Base-by-base conservation (phyloP, 2,888 invertebrate genomes). In the Pharmacophagus antenor region DNA sequence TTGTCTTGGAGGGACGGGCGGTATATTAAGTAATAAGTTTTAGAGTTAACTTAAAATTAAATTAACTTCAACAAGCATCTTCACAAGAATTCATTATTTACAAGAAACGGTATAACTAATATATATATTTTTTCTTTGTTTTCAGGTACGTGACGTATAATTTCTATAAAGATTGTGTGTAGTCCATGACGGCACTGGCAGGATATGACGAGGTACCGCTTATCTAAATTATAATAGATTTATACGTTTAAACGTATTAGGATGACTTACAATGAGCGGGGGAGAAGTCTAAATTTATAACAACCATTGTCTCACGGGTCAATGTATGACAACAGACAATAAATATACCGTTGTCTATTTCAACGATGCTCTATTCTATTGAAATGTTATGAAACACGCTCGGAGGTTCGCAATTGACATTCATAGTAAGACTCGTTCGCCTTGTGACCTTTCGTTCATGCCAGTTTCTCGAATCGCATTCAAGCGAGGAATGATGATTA, bases 311-410 rank as follows among this genome's bases (percentile, higher is more conserved):
- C 41, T 59, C 27, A 20, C 52, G 37, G 47, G 52, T 58, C 52
- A 49, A 59, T 54, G 59, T 59, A 59, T 49, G 42, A 49, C 53
- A 59, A 54, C 53, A 58, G 44, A 22, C 49, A 42, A 59, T 59
- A 59, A 59, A 54, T 59, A 54, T 22, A 49, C 41, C 44, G 59
- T 59, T 54, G 54, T 54, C 59, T 54, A 59, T 54, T 59, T 41
- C 53, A 54, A 54, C 53, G 48, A 50, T 59, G 53, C 48, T 49
- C 53, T 49, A 17, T 53, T 59, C 59, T 59, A 54, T 54, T 49
- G 53, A 54, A 59, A 54, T 59, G 54, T 59, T 59, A 59, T 59
- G 59, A 59, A 54, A 59, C 54, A 59, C 20, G 46, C 31, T 25
- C 31, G 21, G 44, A 49, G 51, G 37, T 52, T 10, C 37, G 23